Percentiles rank a stretch among this genome's conserved stretches.
phyloP scores from a whole-genome alignment of 2,797 vertebrate genomes.

The Valencia hispanica region DNA sequence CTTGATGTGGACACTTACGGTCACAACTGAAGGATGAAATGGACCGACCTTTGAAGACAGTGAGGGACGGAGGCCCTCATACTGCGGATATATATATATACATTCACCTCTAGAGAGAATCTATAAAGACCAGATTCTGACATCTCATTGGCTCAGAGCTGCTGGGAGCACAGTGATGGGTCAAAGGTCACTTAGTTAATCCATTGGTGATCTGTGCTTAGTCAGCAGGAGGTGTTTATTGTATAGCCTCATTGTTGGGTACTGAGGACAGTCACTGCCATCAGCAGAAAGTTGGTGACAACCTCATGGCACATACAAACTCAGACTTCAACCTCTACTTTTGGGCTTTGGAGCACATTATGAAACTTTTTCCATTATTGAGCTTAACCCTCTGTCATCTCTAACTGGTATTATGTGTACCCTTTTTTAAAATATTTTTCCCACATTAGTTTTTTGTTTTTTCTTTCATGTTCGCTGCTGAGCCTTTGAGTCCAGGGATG shows the following conservation, averaged over 20 bases:
- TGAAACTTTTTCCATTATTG: background rate
- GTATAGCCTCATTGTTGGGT: conserved; percentile 68
- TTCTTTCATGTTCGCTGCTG: conserved; percentile 32
- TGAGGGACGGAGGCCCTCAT: conserved; percentile 58
- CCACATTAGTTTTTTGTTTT: conserved; percentile 25
- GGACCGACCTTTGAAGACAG: conserved; percentile 61
- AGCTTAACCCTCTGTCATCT: conserved; percentile 6
- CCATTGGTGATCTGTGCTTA: conserved; percentile 79
- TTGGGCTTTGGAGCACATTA: background rate
- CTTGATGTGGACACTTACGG: conserved; percentile 69
- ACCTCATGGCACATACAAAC: conserved; percentile 6
- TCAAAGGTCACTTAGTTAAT: conserved; percentile 71
- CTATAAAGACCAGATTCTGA: conserved; percentile 41
- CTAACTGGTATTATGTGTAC: conserved; percentile 9
- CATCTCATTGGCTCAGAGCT: conserved; percentile 73
- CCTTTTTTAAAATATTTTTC: conserved; percentile 18
- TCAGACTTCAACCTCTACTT: conserved; percentile 3
- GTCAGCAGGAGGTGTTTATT: conserved; percentile 86
- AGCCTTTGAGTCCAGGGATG: conserved; percentile 79
- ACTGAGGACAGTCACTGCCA: conserved; percentile 70
- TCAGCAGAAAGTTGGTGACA: conserved; percentile 78
- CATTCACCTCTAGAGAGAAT: conserved; percentile 64
- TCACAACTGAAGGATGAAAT: conserved; percentile 66
- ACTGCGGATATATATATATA: conserved; percentile 81
- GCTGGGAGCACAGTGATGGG: conserved; percentile 49